phyloP scores from a whole-genome alignment of 2,888 invertebrate species.

The Cryptocephalus moraei region DNA sequence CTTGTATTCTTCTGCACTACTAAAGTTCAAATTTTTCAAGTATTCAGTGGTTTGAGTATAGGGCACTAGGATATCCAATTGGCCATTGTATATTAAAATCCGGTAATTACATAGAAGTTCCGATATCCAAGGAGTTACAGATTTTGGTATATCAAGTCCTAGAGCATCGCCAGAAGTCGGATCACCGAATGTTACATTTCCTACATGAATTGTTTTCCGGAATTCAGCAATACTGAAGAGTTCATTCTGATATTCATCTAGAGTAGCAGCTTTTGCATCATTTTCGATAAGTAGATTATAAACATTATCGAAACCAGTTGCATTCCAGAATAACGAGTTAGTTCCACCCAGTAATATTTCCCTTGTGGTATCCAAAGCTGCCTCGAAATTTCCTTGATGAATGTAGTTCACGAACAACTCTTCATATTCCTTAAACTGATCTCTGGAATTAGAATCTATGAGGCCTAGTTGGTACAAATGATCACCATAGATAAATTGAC shows the following conservation, averaged over 20 bases:
- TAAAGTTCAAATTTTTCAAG: slow-evolving; percentile 57
- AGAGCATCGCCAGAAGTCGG: slow-evolving; percentile 15
- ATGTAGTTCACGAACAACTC: too few relatives aligned
- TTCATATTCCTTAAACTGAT: slow-evolving; percentile 14
- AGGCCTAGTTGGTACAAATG: slow-evolving; percentile 62
- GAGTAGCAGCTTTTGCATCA: background rate
- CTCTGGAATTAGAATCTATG: slow-evolving; percentile 49
- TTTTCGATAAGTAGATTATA: too few relatives aligned
- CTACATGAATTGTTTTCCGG: slow-evolving; percentile 72
- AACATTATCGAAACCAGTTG: too few relatives aligned
- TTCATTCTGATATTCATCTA: background rate
- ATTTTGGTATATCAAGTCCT: slow-evolving; percentile 13
- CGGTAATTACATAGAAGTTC: slow-evolving; percentile 54
- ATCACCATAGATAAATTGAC: slow-evolving; percentile 60
- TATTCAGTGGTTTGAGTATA: slow-evolving; percentile 73
- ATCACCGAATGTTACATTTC: slow-evolving; percentile 41
- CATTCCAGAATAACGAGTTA: too few relatives aligned
- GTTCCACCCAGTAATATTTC: too few relatives aligned
- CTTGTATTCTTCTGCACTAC: slow-evolving; percentile 51
- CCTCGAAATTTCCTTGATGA: too few relatives aligned
- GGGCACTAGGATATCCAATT: slow-evolving; percentile 79
- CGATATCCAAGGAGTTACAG: slow-evolving; percentile 24
- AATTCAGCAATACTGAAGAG: slow-evolving; percentile 32
- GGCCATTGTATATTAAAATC: slow-evolving; percentile 49
- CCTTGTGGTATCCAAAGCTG: too few relatives aligned